Evolutionary conservation across 37 sponge, comb jelly and placozoan genomes (phyloP).

Genomic region (Ephydatia muelleri): DNA sequence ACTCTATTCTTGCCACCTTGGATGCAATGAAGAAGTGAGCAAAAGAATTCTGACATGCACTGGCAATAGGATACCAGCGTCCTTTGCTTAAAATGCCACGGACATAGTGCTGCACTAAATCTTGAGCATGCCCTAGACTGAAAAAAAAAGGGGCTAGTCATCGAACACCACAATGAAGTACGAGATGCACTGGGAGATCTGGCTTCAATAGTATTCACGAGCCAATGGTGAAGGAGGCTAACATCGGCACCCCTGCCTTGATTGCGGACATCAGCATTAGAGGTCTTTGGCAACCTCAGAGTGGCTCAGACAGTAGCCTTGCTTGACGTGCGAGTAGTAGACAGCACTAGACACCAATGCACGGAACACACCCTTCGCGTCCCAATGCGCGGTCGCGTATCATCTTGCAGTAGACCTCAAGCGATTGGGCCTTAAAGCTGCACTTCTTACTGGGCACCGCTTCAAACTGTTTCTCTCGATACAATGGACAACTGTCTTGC

Average conservation of each 20-base stretch:
- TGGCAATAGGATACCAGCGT: too few species aligned
- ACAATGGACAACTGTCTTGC: slow-evolving; percentile 19
- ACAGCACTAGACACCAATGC: slow-evolving; percentile 16
- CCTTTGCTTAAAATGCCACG: too few species aligned
- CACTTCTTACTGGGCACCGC: background rate
- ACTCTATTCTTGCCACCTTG: too few species aligned
- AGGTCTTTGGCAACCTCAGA: background rate
- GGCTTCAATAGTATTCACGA: too few species aligned
- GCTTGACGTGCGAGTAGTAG: slow-evolving; percentile 15
- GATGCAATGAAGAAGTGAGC: too few species aligned
- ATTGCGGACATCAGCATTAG: too few species aligned
- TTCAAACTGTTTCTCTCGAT: background rate
- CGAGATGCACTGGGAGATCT: too few species aligned
- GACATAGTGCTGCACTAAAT: too few species aligned
- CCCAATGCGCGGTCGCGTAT: slow-evolving; percentile 17
- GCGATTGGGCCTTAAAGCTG: background rate
- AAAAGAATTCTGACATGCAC: too few species aligned
- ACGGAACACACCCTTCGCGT: slow-evolving; percentile 2
- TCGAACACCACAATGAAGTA: too few species aligned
- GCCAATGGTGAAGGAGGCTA: slow-evolving; percentile 7
- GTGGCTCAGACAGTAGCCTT: slow-evolving; percentile 10
- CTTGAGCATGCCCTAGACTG: too few species aligned
- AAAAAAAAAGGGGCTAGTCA: background rate
- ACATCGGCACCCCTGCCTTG: too few species aligned
- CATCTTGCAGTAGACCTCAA: slow-evolving; percentile 23